Evolutionary conservation across 2,888 invertebrate species (phyloP), one percentile per base, ranked within the genome.

Genomic region (Amiota mariae): DNA sequence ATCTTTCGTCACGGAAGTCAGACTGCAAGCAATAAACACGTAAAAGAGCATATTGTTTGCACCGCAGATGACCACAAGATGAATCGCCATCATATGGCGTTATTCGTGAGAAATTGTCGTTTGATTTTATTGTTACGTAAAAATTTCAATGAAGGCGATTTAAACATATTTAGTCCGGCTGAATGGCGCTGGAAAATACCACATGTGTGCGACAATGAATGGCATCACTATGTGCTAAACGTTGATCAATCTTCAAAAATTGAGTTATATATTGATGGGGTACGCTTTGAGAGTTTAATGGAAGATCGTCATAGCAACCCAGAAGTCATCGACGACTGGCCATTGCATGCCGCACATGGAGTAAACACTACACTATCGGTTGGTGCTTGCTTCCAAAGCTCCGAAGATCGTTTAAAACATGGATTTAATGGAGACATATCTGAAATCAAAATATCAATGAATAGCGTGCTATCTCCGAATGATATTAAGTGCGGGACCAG

Each of bases 241-340:
- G 95, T 98, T 4, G 94, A 97, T 80, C 97, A 98, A 92, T 77
- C 81, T 0, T 79, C 82, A 0, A 95, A 95, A 87, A 96, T 97
- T 64, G 94, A 94, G 78, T 91, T 98, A 75, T 96, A 93, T 89
- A 94, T 98, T 76, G 98, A 98, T 90, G 98, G 98, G 0, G 94
- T 83, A 0, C 85, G 82, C 18, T 90, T 90, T 80, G 91, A 91
- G 73, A 90, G 91, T 66, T 86, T 86, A 1, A 70, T 87, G 2
- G 89, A 89, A 46, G 89, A 90, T 76, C 87, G 90, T 78, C 91
- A 95, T 87, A 94, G 94, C 87, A 98, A 97, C 81, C 98, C 98
- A 0, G 98, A 99, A 90, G 97, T 99, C 67, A 97, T 99, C 87
- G 99, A 99, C 89, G 99, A 99, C 91, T 99, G 98, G 98, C 98